Conservation (phyloP, 1,140 invertebrate species). For the Drosophila guanche region DNA sequence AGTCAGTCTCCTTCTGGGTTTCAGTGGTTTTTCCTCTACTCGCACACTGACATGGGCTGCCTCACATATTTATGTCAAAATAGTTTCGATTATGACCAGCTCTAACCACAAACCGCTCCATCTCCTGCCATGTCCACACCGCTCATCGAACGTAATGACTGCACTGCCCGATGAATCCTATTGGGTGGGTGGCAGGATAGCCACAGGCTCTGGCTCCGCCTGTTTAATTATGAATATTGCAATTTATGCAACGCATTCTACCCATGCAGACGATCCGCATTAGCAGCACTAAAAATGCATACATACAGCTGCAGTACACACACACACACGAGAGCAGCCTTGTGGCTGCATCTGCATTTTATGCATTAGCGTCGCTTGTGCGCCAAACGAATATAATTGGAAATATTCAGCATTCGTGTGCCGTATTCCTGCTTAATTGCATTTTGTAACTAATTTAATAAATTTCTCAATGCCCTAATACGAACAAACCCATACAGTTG, state of each 20-base stretch:
- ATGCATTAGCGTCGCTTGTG: conserved; percentile 57
- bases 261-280: conserved; percentile 47
- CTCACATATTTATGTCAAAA: conserved; percentile 26
- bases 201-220: conserved; percentile 31
- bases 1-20: conserved; percentile 10
- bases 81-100: conserved; percentile 47
- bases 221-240: conserved; percentile 71
- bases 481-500: conserved; percentile 4
- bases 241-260: conserved; percentile 62
- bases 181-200: conserved; percentile 17
- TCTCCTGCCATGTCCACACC: neutral
- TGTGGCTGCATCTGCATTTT: conserved; percentile 44
- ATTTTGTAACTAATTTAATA: conserved; percentile 73
- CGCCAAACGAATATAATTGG: conserved; percentile 61
- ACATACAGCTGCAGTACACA: conserved; percentile 4
- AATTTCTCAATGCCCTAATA: conserved; percentile 47
- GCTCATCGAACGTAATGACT: neutral
- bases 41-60: conserved; percentile 9
- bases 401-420: conserved; percentile 58
- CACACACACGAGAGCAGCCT: conserved; percentile 19
- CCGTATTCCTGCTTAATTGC: conserved; percentile 58
- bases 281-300: conserved; percentile 47
- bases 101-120: conserved; percentile 26
- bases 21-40: conserved; percentile 9
- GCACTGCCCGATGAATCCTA: neutral